These are phyloP conservation scores for Acromyrmex echinatior DNA, from an alignment of 1,140 invertebrate species.

Conservation along the genomic window DNA sequence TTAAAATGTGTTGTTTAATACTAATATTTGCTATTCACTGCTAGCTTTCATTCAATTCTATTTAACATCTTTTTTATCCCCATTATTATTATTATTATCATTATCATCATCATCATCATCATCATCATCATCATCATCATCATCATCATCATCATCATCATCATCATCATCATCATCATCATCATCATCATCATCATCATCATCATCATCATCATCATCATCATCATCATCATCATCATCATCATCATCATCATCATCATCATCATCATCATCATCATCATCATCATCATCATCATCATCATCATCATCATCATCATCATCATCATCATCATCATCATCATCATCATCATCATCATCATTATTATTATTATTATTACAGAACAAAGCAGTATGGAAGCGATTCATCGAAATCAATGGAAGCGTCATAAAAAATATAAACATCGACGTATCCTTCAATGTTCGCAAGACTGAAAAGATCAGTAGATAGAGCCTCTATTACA, in stretches of 20 bases:
- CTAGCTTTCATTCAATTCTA: background rate
- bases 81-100: too few relatives aligned
- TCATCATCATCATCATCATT: background rate
- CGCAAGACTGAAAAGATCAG: conserved; percentile 75
- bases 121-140: background rate
- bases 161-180: background rate
- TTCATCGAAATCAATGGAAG: background rate
- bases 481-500: conserved; percentile 72
- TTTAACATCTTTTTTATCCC: background rate
- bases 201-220: background rate
- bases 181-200: background rate
- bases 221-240: background rate
- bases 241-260: background rate
- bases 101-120: background rate
- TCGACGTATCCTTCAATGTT: background rate
- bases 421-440: conserved; percentile 44
- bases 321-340: background rate
- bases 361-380: conserved; percentile 43
- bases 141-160: background rate
- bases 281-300: background rate
- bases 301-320: background rate
- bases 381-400: background rate
- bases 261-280: background rate
- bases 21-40: background rate
- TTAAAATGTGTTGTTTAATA: background rate